Base-by-base conservation (phyloP, 2,888 invertebrate genomes). In the Brenthis ino region DNA sequence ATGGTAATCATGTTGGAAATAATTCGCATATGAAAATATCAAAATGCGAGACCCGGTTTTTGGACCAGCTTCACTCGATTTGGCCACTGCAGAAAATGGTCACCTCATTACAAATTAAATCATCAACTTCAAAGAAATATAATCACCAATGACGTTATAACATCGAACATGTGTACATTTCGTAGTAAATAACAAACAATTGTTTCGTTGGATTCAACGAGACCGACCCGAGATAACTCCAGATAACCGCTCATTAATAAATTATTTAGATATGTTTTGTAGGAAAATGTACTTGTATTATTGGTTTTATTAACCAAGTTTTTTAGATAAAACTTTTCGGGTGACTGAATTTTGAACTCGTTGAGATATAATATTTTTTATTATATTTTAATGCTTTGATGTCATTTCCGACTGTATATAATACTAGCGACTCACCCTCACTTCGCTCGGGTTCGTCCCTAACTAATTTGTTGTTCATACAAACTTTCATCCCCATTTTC, bases 171-270 rank as follows among this genome's bases (percentile, higher is more conserved):
- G 61, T 68, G 61, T 70, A 71, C 71, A 71, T 71, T 70, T 72
- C 69, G 66, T 71, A 74, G 69, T 69, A 70, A 72, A 74, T 50
- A 68, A 64, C 67, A 65, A 55, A 64, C 57, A 33, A 28, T 43
- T 63, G 55, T 69, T 63, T 58, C 47, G 55, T 55, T 24, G 48
- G 53, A 63, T 64, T 43, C 63, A 47, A 57, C 50, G 60, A 50
- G 60, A 60, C 63, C 51, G 71, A 69, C 67, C 71, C 43, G 14
- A 57, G 71, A 67, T 67, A 72, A 68, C 65, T 33, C 20, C 16
- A 33, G 64, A 65, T 69, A 69, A 57, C 28, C 33, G 51, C 48
- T 57, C 53, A 57, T 66, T 69, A 69, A 69, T 66, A 57, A 69
- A 69, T 69, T 69, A 66, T 6, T 20, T 63, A 53, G 20, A 11